Evolutionary conservation across 2,797 vertebrate genomes (phyloP).

Genomic region (Podargus strigoides): DNA sequence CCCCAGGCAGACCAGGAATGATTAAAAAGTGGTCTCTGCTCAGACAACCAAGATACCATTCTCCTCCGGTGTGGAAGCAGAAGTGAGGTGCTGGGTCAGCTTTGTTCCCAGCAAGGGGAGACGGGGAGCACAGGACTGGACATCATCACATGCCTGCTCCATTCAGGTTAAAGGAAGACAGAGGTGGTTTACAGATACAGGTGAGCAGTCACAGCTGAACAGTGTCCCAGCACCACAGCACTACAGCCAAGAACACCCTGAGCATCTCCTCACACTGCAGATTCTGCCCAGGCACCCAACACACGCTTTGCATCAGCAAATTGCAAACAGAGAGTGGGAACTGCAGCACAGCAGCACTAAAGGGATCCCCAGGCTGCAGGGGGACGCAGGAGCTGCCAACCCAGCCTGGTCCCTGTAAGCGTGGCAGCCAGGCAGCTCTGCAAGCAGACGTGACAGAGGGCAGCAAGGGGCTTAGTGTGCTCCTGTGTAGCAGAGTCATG

Average conservation of each 20-base stretch:
- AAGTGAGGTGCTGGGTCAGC: slow-evolving; percentile 9
- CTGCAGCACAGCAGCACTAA: fast-evolving
- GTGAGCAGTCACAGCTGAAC: background rate
- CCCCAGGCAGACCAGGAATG: slow-evolving; percentile 39
- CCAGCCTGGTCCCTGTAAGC: background rate
- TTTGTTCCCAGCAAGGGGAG: background rate
- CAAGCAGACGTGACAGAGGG: background rate
- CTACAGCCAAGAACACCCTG: fast-evolving
- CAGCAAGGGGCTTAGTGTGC: background rate
- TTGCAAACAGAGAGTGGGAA: fast-evolving
- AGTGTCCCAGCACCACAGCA: background rate
- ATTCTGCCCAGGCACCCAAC: background rate
- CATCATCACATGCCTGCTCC: background rate
- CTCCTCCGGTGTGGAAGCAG: background rate
- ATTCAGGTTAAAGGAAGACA: fast-evolving
- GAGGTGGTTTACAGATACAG: background rate
- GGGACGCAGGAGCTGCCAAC: fast-evolving
- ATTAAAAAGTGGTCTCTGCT: slow-evolving; percentile 28
- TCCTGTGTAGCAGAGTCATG: background rate
- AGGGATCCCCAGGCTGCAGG: background rate
- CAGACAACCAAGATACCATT: background rate
- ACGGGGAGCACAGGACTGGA: background rate
- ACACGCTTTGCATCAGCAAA: fast-evolving
- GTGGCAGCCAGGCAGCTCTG: background rate
- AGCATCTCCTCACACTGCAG: fast-evolving